Evolutionary conservation across 2,113 vertebrate genomes (phyloP), one percentile per base, ranked within the genome.

Genomic region (Dipodomys stephensi): DNA sequence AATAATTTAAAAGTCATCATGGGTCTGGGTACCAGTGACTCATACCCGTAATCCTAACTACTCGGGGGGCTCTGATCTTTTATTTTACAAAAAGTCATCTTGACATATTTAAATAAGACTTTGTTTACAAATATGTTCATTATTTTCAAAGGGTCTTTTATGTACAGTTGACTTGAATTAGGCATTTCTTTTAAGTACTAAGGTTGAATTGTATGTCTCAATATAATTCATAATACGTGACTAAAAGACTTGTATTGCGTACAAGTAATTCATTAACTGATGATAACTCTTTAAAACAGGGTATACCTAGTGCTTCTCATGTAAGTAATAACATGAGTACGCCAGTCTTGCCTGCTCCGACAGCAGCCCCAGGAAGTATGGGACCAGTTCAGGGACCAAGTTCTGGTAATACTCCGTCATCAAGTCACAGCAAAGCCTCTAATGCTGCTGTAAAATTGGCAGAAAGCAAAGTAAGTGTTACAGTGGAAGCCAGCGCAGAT

Each of bases 401-500:
- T 97, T 98, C 93, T 96, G 98, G 98, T 96, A 98, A 97, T 39
- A 96, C 99, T 46, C 98, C 98, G 0, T 98, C 99, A 11, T 99
- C 99, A 11, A 98, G 98, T 95, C 99, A 99, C 95, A 65, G 96
- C 86, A 97, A 98, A 97, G 96, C 97, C 85, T 96, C 98, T 95
- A 98, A 97, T 81, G 94, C 98, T 94, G 97, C 99, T 91, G 97
- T 98, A 95, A 99, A 98, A 97, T 0, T 97, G 95, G 97, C 98
- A 96, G 97, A 98, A 88, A 98, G 97, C 97, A 99, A 98, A 98
- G 98, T 98, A 97, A 98, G 94, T 92, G 97, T 98, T 62, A 98
- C 98, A 5, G 98, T 98, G 97, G 98, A 98, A 98, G 99, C 98
- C 97, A 99, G 98, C 49, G 98, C 99, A 67, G 99, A 99, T 98